Evolutionary conservation across 2,797 vertebrate genomes (phyloP).

Genomic region (Carcharodon carcharias): DNA sequence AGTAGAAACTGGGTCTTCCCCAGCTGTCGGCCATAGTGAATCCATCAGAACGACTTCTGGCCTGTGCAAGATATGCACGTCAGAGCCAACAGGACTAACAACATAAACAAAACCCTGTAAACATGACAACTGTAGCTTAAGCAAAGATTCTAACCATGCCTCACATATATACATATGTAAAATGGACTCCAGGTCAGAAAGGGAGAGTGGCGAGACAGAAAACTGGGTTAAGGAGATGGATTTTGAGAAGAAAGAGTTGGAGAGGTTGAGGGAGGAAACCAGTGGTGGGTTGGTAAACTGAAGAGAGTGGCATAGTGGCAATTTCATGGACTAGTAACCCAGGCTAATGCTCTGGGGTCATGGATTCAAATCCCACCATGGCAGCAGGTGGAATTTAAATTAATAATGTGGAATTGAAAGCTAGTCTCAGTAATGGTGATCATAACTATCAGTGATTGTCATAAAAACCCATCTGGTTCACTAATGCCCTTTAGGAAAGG

Average conservation of each 20-base stretch:
- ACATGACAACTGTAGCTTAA: background rate
- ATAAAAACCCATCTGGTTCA: background rate
- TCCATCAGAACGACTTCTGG: background rate
- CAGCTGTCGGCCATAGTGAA: background rate
- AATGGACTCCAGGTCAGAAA: background rate
- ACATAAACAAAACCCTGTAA: background rate
- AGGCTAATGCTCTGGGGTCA: too few species aligned
- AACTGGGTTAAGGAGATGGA: background rate
- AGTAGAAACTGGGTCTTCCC: background rate
- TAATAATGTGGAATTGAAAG: background rate
- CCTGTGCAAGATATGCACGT: background rate
- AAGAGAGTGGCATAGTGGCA: background rate
- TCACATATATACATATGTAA: background rate
- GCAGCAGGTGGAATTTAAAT: background rate
- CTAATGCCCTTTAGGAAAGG: background rate
- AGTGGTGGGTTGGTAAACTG: background rate
- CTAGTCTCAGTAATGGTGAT: background rate
- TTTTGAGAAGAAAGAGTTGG: background rate
- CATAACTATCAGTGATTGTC: too few species aligned
- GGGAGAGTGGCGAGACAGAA: background rate
- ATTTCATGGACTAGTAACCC: background rate
- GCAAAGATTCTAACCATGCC: background rate
- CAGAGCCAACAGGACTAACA: background rate
- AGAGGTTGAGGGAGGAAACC: background rate
- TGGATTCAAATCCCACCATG: background rate